These are phyloP conservation scores for Podiceps cristatus DNA, from an alignment of 2,113 vertebrate species.

Conservation along the genomic window DNA sequence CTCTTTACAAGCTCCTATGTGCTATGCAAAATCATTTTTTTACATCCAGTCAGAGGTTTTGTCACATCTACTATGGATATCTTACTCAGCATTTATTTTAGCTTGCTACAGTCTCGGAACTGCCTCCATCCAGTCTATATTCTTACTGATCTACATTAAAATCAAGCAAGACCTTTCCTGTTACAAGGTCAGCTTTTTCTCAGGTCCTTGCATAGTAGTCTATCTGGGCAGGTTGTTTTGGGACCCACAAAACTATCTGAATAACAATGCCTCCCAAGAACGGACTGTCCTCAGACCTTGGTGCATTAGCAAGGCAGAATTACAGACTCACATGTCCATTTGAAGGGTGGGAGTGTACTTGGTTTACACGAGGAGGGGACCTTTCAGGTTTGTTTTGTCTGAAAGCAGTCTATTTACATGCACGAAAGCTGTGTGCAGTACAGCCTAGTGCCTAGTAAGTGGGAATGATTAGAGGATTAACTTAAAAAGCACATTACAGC, in stretches of 20 bases:
- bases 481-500: background rate
- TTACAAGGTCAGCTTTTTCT: constrained; percentile 40
- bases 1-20: background rate
- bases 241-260: background rate
- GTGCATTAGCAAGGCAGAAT: background rate
- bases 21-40: background rate
- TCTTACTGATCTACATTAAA: background rate
- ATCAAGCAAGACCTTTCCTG: background rate
- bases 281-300: background rate
- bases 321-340: background rate
- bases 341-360: background rate
- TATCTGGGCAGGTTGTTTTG: constrained; percentile 16
- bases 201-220: background rate
- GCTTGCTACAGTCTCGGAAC: background rate
- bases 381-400: background rate
- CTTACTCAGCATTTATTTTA: background rate
- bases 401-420: background rate
- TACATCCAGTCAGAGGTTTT: background rate
- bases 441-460: background rate
- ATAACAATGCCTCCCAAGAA: constrained; percentile 13
- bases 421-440: background rate
- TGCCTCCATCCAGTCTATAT: background rate
- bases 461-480: background rate
- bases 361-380: background rate
- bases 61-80: background rate